Base-by-base conservation (phyloP, 2,888 invertebrate genomes). In the Agrotis exclamationis region DNA sequence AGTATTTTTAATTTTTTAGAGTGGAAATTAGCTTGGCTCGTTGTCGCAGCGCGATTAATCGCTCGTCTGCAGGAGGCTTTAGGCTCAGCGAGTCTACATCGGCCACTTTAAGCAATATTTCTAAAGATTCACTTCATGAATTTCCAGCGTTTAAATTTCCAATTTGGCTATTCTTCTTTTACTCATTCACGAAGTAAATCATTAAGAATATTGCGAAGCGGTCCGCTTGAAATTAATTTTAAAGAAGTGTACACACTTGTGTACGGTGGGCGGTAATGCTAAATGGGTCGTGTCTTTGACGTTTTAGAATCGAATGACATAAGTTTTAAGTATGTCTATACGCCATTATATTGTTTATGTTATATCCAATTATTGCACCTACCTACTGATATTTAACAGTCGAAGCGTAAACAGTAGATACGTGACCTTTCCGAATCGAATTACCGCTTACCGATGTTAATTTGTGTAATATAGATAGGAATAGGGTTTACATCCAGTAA, bases 391-490 rank as follows among this genome's bases (percentile, higher is more conserved):
- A 54, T 45, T 39, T 45, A 62, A 13, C 62, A 63, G 22, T 22
- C 9, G 2, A 71, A 63, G 44, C 57, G 44, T 66, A 44, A 67
- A 56, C 28, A 59, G 18, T 66, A 63, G 45, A 53, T 63, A 63
- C 50, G 58, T 56, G 51, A 67, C 59, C 47, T 74, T 63, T 67
- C 63, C 33, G 44, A 67, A 47, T 54, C 53, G 14, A 66, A 70
- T 70, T 62, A 78, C 39, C 39, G 39, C 39, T 39, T 39, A 11
- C 39, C 39, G 39, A 39, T 65, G 76, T 70, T 76, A 58, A 69
- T 65, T 64, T 69, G 58, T 58, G 9, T 57, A 74, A 64, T 57
- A 66, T 39, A 66, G 60, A 71, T 59, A 44, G 58, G 45, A 65
- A 64, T 58, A 45, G 33, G 47, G 54, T 62, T 50, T 63, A 75